phyloP scores from a whole-genome alignment of 2,888 invertebrate genomes.

The Frankliniella intonsa region DNA sequence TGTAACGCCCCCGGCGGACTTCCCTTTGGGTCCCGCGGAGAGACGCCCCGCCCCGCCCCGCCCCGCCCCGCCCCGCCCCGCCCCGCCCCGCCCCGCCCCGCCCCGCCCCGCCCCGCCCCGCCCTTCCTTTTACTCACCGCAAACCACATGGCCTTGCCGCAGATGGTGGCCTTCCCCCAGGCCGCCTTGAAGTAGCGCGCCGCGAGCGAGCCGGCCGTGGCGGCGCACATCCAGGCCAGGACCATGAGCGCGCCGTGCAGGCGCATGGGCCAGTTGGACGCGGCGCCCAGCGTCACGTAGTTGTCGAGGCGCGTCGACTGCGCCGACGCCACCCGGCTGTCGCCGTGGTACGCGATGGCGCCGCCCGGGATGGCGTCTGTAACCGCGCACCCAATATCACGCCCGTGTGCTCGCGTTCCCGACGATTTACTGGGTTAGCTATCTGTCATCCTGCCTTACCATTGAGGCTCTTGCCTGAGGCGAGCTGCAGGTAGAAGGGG shows the following conservation, averaged over 20 bases:
- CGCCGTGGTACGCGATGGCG: not conserved
- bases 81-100: too few relatives aligned
- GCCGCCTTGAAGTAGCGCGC: constrained; percentile 25
- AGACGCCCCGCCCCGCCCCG: too few relatives aligned
- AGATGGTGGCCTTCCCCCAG: constrained; percentile 21
- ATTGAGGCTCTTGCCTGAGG: not conserved
- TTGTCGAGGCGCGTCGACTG: not conserved
- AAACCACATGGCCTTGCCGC: constrained; percentile 23
- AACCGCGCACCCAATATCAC: not conserved
- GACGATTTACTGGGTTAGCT: too few relatives aligned
- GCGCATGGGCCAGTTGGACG: constrained; percentile 5
- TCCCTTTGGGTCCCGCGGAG: too few relatives aligned
- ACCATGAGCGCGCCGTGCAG: constrained; percentile 21
- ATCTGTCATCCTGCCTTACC: too few relatives aligned
- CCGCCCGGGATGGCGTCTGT: too few relatives aligned
- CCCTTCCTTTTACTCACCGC: not conserved
- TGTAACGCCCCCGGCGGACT: not conserved
- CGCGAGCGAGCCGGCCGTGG: not conserved
- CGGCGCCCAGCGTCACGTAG: not conserved
- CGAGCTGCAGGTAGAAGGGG: not conserved
- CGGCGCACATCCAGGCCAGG: not conserved
- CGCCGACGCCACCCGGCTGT: not conserved
- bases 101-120: too few relatives aligned
- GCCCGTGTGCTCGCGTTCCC: not conserved
- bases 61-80: too few relatives aligned